phyloP scores from a whole-genome alignment of 2,797 vertebrate genomes.

The Platalea minor region DNA sequence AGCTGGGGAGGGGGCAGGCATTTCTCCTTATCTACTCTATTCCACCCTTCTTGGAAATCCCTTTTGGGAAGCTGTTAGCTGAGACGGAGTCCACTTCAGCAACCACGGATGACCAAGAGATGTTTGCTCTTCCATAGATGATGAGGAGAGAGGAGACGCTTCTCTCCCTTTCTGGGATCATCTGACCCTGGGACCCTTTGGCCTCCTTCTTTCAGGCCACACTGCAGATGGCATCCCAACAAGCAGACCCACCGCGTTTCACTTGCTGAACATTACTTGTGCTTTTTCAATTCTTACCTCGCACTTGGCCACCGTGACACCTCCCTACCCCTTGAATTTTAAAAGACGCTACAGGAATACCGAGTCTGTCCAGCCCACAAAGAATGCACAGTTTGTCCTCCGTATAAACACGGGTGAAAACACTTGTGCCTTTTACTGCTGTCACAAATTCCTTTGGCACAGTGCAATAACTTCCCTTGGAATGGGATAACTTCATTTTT shows the following conservation, averaged over 20 bases:
- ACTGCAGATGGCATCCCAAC: background rate
- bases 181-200: background rate
- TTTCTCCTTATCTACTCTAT: background rate
- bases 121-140: background rate
- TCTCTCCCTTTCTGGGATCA: background rate
- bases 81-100: background rate
- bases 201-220: background rate
- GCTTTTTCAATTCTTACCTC: background rate
- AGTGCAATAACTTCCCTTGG: background rate
- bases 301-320: background rate
- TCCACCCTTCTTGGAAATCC: background rate
- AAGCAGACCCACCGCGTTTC: background rate
- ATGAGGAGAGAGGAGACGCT: background rate
- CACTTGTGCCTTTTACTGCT: background rate
- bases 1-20: background rate
- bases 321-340: background rate
- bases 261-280: background rate
- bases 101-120: background rate
- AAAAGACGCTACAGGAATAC: background rate
- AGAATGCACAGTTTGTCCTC: conserved; percentile 7
- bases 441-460: conserved; percentile 26
- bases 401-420: background rate
- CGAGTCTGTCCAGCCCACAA: background rate
- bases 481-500: background rate
- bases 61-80: background rate